Percentiles rank a stretch among this genome's conserved stretches.
These are phyloP conservation scores for Chloropsis cyanopogon DNA, from an alignment of 2,113 vertebrate genomes.

Conservation along the genomic window DNA sequence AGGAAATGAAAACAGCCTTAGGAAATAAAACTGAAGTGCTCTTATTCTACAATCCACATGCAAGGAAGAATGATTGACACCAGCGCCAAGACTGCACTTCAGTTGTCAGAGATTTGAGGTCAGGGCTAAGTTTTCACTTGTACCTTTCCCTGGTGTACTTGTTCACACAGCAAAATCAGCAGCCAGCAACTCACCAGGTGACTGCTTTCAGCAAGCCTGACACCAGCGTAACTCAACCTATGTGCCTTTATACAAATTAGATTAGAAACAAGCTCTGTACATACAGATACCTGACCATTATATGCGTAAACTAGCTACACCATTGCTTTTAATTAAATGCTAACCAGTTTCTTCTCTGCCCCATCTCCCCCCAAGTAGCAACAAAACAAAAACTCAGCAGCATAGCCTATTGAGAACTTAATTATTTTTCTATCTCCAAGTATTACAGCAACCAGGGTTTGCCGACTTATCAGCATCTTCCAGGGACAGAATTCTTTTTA, in stretches of 20 bases:
- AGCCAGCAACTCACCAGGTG: background rate
- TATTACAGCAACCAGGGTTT: background rate
- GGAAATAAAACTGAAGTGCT: background rate
- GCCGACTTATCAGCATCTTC: slow-evolving; percentile 37
- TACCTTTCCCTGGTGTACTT: background rate
- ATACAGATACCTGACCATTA: background rate
- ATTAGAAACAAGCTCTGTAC: background rate
- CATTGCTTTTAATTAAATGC: background rate
- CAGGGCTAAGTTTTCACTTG: background rate
- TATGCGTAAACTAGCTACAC: background rate
- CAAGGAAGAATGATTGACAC: background rate
- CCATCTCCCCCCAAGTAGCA: background rate
- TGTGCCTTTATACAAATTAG: background rate
- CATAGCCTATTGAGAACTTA: background rate
- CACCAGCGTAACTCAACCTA: background rate
- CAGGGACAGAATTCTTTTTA: background rate
- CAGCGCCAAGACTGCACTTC: background rate
- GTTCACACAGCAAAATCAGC: background rate
- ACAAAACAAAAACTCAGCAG: background rate
- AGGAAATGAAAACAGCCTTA: background rate
- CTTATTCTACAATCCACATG: background rate
- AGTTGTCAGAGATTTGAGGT: background rate
- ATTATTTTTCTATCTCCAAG: slow-evolving; percentile 34
- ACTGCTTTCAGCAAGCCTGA: background rate
- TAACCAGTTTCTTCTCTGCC: background rate